Evolutionary conservation across 2,797 vertebrate genomes (phyloP).

Genomic region (Heterohyrax brucei): DNA sequence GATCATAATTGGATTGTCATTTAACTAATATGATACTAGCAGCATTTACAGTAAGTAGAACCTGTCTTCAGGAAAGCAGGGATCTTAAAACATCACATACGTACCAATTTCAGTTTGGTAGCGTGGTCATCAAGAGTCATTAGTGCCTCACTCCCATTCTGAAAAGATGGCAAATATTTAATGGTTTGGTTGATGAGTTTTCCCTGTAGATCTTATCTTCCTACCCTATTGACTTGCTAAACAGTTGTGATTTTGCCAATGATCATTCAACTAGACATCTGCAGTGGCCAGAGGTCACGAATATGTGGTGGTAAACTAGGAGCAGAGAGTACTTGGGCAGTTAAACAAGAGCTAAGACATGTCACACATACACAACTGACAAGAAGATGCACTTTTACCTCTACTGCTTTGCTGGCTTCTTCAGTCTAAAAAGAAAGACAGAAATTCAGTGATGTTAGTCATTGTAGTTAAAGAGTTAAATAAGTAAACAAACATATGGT

Average conservation of each 20-base stretch:
- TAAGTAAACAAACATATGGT: background rate
- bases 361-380: background rate
- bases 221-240: background rate
- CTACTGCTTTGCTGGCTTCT: conserved; percentile 91
- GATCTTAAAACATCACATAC: conserved; percentile 75
- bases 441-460: conserved; percentile 24
- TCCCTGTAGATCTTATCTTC: background rate
- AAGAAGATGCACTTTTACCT: conserved; percentile 89
- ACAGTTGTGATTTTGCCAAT: background rate
- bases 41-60: conserved; percentile 58
- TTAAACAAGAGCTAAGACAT: background rate
- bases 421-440: conserved; percentile 91
- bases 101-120: conserved; percentile 91
- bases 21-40: conserved; percentile 24
- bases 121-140: conserved; percentile 89
- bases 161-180: conserved; percentile 80
- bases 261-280: background rate
- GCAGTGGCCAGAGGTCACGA: background rate
- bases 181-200: conserved; percentile 2
- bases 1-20: conserved; percentile 27
- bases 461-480: conserved; percentile 28
- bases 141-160: conserved; percentile 93
- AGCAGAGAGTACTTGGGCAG: background rate
- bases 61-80: background rate
- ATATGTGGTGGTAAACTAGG: background rate